Evolutionary conservation across 2,113 vertebrate genomes (phyloP).

Genomic region (Xenopus borealis): DNA sequence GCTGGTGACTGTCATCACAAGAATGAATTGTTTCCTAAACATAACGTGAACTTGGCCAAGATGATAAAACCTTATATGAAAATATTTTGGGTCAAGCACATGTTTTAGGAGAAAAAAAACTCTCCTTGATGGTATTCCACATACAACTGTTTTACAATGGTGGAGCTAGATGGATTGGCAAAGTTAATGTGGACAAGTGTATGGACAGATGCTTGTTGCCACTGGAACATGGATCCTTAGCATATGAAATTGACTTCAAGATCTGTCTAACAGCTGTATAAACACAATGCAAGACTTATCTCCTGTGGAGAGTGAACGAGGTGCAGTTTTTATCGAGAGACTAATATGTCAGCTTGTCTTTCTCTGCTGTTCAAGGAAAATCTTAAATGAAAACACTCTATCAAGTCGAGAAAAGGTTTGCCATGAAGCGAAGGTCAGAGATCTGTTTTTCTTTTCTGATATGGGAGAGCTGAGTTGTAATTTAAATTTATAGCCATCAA

Average conservation of each 20-base stretch:
- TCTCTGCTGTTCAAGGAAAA: constrained; percentile 38
- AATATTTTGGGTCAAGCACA: neutral
- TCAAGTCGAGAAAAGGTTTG: neutral
- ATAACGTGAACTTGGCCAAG: neutral
- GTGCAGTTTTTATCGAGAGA: neutral
- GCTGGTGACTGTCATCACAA: neutral
- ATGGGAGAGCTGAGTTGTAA: constrained; percentile 40
- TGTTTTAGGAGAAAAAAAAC: neutral
- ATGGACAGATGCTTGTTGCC: neutral
- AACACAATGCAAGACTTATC: constrained; percentile 49
- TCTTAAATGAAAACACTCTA: neutral
- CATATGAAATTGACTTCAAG: neutral
- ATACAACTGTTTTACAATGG: accelerated
- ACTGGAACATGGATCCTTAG: neutral
- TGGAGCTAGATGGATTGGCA: accelerated
- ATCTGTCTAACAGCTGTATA: constrained; percentile 52
- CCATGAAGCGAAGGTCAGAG: constrained; percentile 22
- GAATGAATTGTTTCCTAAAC: neutral
- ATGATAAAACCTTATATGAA: neutral
- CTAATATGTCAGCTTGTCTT: constrained; percentile 49
- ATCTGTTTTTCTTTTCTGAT: constrained; percentile 24
- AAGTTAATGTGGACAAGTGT: no score
- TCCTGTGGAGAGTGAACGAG: constrained; percentile 48
- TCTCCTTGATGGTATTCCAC: neutral
- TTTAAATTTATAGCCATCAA: constrained; percentile 50